These are phyloP conservation scores for Melanostigma gelatinosum DNA, from an alignment of 2,113 vertebrate genomes.

Conservation along the genomic window DNA sequence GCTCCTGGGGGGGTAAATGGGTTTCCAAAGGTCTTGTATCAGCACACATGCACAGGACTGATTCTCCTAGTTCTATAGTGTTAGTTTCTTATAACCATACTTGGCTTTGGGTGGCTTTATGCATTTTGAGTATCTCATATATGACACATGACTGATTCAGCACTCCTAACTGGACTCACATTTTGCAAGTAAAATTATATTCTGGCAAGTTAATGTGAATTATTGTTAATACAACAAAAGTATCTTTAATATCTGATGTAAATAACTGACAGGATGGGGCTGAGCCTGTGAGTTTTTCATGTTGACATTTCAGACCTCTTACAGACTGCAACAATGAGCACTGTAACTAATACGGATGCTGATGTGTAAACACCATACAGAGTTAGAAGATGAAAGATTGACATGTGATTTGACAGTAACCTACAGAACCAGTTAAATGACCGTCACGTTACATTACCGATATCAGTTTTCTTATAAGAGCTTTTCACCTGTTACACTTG, in stretches of 20 bases:
- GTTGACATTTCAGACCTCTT: neutral
- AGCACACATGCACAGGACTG: neutral
- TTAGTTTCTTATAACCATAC: neutral
- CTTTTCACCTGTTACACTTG: neutral
- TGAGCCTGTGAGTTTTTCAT: neutral
- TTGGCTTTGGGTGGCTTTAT: too few species aligned
- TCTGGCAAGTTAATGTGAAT: neutral
- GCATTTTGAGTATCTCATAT: neutral
- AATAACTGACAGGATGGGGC: neutral
- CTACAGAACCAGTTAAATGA: neutral
- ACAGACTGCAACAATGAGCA: neutral
- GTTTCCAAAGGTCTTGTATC: neutral
- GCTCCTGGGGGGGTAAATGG: constrained; percentile 83
- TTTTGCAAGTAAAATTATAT: neutral
- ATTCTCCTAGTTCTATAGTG: neutral
- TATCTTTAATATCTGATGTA: neutral
- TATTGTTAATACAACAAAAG: neutral
- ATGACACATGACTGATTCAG: neutral
- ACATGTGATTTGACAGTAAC: neutral
- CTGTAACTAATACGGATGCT: neutral
- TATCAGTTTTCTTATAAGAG: neutral
- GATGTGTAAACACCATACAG: neutral
- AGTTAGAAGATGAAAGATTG: neutral
- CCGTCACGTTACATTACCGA: neutral
- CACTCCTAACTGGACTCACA: too few species aligned